Evolutionary conservation across 2,888 invertebrate genomes (phyloP), one percentile per base, ranked within the genome.

Genomic region (Mamestra brassicae): DNA sequence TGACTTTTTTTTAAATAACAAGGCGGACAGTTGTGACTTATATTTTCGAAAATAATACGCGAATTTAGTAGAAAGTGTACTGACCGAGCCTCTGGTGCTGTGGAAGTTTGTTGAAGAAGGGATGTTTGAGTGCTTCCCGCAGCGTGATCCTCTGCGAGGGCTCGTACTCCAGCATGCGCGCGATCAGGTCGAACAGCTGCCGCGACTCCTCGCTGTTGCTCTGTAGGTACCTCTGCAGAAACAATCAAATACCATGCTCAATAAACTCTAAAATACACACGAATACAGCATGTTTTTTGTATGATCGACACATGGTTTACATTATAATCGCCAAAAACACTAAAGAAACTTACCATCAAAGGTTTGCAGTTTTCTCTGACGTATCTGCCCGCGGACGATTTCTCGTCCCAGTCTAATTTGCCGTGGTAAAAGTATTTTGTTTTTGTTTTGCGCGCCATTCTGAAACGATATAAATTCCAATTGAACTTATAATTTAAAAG

Each of bases 391-490:
- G 99, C 99, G 68, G 99, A 98, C 92, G 99, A 99, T 93, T 99
- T 99, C 88, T 99, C 99, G 93, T 99, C 99, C 99, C 99, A 99
- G 95, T 99, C 99, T 92, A 99, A 97, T 97, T 98, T 98, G 71
- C 99, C 99, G 93, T 99, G 98, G 96, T 99, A 99, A 96, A 99
- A 99, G 96, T 99, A 99, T 97, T 99, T 99, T 88, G 99, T 99
- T 97, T 99, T 99, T 79, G 98, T 98, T 97, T 98, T 98, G 86
- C 98, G 97, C 67, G 98, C 98, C 98, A 98, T 98, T 95, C 98
- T 98, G 96, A 78, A 85, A 85, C n/a, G 61, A 74, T n/a, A 74
- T n/a, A 70, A 60, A 72, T 74, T 50, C 7, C 68, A 58, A 62
- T 62, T 65, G 0, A 69, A 63, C 11, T 50, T n/a, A 55, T 26